Conservation (phyloP, 1,140 invertebrate species). For the Drosophila chauvacae region DNA sequence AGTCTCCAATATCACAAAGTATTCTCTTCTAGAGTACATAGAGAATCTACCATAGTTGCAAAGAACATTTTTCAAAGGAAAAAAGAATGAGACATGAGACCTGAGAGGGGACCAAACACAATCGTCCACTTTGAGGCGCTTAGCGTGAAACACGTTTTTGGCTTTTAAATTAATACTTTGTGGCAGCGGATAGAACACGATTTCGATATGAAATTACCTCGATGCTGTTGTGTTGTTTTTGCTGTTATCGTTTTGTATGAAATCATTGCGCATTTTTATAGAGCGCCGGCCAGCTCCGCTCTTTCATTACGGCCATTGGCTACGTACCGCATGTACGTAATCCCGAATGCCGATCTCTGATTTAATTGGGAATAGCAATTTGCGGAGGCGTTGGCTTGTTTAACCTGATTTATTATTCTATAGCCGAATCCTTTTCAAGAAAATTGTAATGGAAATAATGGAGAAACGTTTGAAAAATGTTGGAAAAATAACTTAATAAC, state of each 20-base stretch:
- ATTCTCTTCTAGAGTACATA: not conserved
- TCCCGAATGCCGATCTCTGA: constrained; percentile 31
- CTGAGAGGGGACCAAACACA: constrained; percentile 8
- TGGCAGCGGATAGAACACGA: constrained; percentile 72
- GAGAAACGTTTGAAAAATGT: not conserved
- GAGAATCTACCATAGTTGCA: not conserved
- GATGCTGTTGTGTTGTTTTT: constrained; percentile 36
- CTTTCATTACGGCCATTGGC: constrained; percentile 61
- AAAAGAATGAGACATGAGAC: constrained; percentile 4
- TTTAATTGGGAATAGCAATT: constrained; percentile 43
- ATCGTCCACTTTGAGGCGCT: constrained; percentile 65
- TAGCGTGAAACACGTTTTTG: constrained; percentile 77
- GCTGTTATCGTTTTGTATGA: constrained; percentile 72
- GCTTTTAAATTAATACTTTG: constrained; percentile 77
- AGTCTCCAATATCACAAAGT: not conserved
- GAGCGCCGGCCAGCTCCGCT: constrained; percentile 38
- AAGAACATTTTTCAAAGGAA: constrained; percentile 7
- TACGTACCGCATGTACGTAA: constrained; percentile 21
- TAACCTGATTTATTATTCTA: constrained; percentile 23
- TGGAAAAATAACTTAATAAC: not conserved
- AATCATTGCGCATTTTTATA: constrained; percentile 69
- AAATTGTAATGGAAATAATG: not conserved
- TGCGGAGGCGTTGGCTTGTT: constrained; percentile 33
- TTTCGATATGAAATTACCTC: constrained; percentile 81
- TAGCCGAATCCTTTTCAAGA: constrained; percentile 7